Conservation (phyloP, 1,140 invertebrate species). For the Odontomachus brunneus region DNA sequence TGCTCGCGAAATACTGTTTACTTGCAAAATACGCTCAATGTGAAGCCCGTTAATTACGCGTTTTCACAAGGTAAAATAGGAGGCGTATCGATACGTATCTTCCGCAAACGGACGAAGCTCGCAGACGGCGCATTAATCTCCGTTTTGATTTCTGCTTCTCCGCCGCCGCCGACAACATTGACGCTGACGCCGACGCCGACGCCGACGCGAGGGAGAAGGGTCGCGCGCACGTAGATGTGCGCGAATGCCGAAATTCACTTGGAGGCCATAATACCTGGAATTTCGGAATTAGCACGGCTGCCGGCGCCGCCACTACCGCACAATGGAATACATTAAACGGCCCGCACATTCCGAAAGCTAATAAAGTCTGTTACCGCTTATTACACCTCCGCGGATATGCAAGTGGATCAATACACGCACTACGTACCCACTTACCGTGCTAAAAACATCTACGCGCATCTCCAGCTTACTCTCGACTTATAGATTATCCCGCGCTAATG, state of each 20-base stretch:
- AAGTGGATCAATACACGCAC: conserved; percentile 65
- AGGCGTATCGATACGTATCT: neutral
- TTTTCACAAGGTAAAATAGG: neutral
- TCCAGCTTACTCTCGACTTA: conserved; percentile 24
- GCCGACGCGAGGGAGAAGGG: neutral
- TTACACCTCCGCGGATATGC: conserved; percentile 72
- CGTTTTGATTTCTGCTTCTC: conserved; percentile 39
- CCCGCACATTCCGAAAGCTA: conserved; percentile 76
- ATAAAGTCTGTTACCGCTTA: conserved; percentile 80
- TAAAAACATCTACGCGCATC: conserved; percentile 7
- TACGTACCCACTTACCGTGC: conserved; percentile 8
- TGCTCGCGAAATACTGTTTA: neutral
- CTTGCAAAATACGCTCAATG: neutral
- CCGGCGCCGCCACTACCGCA: conserved; percentile 66
- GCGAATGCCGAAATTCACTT: conserved; percentile 79
- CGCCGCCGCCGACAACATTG: neutral
- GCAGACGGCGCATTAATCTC: conserved; percentile 37
- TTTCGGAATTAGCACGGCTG: conserved; percentile 79
- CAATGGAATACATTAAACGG: conserved; percentile 81
- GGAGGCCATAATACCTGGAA: conserved; percentile 77
- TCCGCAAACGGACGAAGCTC: conserved; percentile 3
- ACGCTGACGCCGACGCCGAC: neutral
- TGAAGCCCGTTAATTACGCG: neutral
- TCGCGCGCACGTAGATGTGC: conserved; percentile 38
- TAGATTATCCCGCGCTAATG: conserved; percentile 3